Evolutionary conservation across 2,113 vertebrate genomes (phyloP), one percentile per base, ranked within the genome.

Genomic region (Mormyrus iriodes): DNA sequence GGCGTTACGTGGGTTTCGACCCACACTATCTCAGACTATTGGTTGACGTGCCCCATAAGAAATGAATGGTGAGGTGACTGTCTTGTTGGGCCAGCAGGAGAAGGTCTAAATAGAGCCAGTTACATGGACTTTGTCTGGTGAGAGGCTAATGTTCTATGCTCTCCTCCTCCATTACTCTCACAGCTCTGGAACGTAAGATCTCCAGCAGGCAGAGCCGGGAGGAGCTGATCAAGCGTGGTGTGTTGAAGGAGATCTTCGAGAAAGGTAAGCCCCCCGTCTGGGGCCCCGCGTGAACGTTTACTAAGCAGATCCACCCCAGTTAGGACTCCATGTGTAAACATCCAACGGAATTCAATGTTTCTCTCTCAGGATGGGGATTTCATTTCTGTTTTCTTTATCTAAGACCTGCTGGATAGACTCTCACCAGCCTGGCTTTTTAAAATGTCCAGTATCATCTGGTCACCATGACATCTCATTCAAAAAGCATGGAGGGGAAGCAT

Each of bases 191-290:
- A 95, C 97, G 98, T 94, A 99, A 99, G 92, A 98, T 99, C 95
- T 99, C 98, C 2, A 98, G 97, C 91, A 96, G 98, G 82, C 98
- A 99, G 95, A 99, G 98, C 96, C 96, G 98, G 96, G 98, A 99
- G 90, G 98, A 99, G 93, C 97, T 99, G 89, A 99, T 99, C 94
- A 98, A 98, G 94, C 96, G 98, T 92, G 98, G 98, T n/a, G 96
- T 99, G 84, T 93, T 99, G 92, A 98, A 98, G 95, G 98, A 99
- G 94, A 97, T 98, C 88, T 97, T 96, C 86, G 98, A 99, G 90
- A 99, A 98, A 97, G 98, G 98, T 99, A 94, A 94, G 95, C 69
- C 61, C 27, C 27, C 61, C 61, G 4, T 69, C 61, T 31, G 61
- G 27, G 27, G 27, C n/a, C 61, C 61, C 8, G 10, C 1, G 2